phyloP scores from a whole-genome alignment of 2,888 invertebrate species.

The Iphiclides podalirius region DNA sequence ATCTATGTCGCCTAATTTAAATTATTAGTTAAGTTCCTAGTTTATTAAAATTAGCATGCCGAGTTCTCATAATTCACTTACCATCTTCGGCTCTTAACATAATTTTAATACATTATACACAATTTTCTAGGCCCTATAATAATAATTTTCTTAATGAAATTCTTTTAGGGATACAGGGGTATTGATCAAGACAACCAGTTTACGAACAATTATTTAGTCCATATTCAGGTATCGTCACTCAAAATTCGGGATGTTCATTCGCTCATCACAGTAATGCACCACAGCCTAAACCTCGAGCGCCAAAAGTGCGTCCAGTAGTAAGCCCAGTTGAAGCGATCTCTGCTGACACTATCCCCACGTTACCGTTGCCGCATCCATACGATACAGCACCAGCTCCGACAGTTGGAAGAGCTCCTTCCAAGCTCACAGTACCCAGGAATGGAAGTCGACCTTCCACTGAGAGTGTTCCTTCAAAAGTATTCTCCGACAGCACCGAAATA shows the following conservation, averaged over 20 bases:
- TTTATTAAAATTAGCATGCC: too few relatives aligned
- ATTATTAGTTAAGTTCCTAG: too few relatives aligned
- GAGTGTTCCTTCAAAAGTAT: constrained; percentile 33
- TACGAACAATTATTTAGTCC: too few relatives aligned
- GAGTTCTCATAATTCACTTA: too few relatives aligned
- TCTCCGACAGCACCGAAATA: constrained; percentile 41
- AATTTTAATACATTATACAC: too few relatives aligned
- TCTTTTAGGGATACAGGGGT: too few relatives aligned
- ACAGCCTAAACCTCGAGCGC: constrained; percentile 21
- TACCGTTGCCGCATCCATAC: constrained; percentile 46
- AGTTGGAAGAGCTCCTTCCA: constrained; percentile 40
- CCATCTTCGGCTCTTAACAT: too few relatives aligned
- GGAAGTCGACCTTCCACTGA: constrained; percentile 25
- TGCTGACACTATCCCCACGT: constrained; percentile 41
- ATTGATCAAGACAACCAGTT: too few relatives aligned
- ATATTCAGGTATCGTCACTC: neutral
- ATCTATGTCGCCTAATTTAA: too few relatives aligned
- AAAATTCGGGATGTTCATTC: neutral
- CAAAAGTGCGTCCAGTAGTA: constrained; percentile 6
- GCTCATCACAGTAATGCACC: constrained; percentile 2
- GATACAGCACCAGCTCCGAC: constrained; percentile 42
- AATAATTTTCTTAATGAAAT: too few relatives aligned
- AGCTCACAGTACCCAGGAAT: constrained; percentile 43
- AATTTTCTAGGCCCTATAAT: too few relatives aligned
- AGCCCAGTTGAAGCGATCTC: constrained; percentile 17